Conservation (phyloP, 2,113 vertebrate species). For the Crotalus tigris region DNA sequence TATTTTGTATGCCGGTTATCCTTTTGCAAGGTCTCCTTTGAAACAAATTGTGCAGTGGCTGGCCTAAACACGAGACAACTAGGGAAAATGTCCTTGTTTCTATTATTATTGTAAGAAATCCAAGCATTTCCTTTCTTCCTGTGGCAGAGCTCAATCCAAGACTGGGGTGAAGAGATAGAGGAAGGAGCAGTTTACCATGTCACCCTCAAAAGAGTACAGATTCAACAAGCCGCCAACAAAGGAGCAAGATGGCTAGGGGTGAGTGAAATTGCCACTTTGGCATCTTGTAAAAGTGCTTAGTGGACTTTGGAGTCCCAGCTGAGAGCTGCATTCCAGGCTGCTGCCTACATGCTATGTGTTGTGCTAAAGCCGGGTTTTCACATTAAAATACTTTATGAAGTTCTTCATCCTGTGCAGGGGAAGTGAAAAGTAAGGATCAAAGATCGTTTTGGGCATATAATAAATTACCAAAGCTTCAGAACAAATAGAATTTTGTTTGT, state of each 20-base stretch:
- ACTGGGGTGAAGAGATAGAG: slow-evolving; percentile 95
- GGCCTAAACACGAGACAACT: slow-evolving; percentile 48
- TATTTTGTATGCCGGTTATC: slow-evolving; percentile 46
- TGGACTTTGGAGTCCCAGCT: slow-evolving; percentile 54
- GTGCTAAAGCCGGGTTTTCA: slow-evolving; percentile 27
- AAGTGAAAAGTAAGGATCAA: not conserved
- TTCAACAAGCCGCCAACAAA: slow-evolving; percentile 95
- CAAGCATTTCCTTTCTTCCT: slow-evolving; percentile 22
- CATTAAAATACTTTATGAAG: slow-evolving; percentile 13
- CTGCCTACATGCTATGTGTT: slow-evolving; percentile 49
- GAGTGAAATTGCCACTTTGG: slow-evolving; percentile 46
- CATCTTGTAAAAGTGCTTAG: slow-evolving; percentile 15
- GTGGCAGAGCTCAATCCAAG: slow-evolving; percentile 89
- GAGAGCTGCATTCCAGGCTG: slow-evolving; percentile 37
- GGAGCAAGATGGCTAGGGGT: slow-evolving; percentile 82
- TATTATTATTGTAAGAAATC: not conserved
- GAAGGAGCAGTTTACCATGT: slow-evolving; percentile 95
- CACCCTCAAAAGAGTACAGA: slow-evolving; percentile 92
- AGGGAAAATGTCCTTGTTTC: slow-evolving; percentile 29
- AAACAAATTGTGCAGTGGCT: slow-evolving; percentile 45
- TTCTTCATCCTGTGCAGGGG: not conserved
- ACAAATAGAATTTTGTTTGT: not conserved
- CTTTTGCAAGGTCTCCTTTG: slow-evolving; percentile 28
- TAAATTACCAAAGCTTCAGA: not conserved
- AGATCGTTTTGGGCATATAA: not conserved